phyloP scores from a whole-genome alignment of 2,113 vertebrate species.

The Phalacrocorax brasilianus region DNA sequence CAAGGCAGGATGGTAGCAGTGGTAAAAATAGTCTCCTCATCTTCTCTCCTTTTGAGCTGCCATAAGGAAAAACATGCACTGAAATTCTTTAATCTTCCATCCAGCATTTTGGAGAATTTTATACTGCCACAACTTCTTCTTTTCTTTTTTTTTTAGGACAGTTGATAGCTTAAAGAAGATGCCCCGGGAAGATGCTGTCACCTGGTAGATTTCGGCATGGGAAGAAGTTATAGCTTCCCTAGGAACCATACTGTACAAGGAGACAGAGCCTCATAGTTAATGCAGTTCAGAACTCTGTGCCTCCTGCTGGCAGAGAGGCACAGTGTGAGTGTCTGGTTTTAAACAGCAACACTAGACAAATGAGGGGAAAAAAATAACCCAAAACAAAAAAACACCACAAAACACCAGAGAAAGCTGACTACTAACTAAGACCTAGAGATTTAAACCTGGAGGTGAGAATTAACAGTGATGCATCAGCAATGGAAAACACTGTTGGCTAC shows the following conservation, averaged over 20 bases:
- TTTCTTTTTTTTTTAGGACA: neutral
- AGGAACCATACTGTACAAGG: rapidly evolving
- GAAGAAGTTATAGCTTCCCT: neutral
- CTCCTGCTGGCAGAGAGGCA: neutral
- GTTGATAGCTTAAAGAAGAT: neutral
- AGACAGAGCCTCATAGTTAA: neutral
- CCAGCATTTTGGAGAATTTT: neutral
- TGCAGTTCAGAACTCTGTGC: neutral
- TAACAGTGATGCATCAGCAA: neutral
- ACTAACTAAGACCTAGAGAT: neutral
- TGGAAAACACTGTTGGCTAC: neutral
- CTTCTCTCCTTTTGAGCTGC: neutral
- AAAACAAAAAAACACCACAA: neutral
- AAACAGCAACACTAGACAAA: neutral
- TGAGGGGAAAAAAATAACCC: neutral
- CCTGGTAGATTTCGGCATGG: neutral
- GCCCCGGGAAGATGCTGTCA: neutral
- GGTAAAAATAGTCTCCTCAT: neutral
- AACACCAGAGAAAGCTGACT: neutral
- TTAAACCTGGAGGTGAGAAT: neutral
- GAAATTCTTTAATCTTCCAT: neutral
- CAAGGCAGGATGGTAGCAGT: neutral
- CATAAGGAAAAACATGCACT: neutral
- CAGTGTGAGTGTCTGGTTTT: neutral
- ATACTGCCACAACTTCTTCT: neutral